These are phyloP conservation scores for Tachysurus fulvidraco DNA, from an alignment of 2,113 vertebrate species.

Conservation along the genomic window DNA sequence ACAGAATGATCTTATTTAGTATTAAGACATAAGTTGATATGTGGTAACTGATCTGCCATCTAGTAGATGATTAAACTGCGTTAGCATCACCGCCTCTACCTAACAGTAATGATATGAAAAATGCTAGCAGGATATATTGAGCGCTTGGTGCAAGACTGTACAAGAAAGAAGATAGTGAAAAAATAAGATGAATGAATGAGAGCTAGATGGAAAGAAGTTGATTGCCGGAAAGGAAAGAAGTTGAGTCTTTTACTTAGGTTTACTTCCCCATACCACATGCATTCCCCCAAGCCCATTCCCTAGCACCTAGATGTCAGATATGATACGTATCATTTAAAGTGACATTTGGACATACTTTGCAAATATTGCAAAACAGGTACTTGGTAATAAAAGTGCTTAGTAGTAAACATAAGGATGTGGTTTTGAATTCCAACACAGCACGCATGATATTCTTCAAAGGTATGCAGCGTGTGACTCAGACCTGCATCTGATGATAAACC, in stretches of 20 bases:
- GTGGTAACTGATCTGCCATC: background rate
- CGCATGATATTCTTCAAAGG: conserved; percentile 3
- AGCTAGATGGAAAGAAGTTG: background rate
- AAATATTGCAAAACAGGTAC: background rate
- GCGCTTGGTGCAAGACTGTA: background rate
- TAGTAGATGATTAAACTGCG: background rate
- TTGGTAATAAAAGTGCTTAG: too few species aligned
- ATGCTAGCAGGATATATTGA: background rate
- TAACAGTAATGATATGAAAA: background rate
- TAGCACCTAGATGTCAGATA: background rate
- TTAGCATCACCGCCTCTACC: background rate
- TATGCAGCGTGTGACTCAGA: conserved; percentile 6
- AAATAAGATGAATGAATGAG: background rate
- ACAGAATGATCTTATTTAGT: background rate
- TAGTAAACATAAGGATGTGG: background rate
- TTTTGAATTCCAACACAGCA: background rate
- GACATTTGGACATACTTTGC: background rate
- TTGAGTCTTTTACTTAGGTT: background rate
- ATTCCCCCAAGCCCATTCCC: conserved; percentile 1
- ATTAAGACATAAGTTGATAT: background rate
- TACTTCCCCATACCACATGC: conserved; percentile 15
- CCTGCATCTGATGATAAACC: background rate
- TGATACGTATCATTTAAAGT: background rate
- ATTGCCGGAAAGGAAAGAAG: background rate
- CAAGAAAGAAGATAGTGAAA: background rate